Conservation (phyloP, 2,797 vertebrate species). For the Naso thynnoides region DNA sequence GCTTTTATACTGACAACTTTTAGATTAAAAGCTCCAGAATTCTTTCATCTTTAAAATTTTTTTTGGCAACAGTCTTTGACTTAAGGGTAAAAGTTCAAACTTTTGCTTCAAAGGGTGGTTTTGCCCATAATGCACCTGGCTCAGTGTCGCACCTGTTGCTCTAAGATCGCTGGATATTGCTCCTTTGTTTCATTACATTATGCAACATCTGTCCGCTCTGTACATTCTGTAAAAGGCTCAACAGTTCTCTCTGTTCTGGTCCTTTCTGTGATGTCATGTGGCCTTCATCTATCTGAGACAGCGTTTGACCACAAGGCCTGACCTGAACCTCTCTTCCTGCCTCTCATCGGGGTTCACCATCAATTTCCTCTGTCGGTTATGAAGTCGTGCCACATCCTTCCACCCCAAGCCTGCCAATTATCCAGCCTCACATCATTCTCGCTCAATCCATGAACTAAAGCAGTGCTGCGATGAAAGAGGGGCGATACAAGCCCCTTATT, state of each 20-base stretch:
- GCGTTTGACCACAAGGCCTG: constrained; percentile 12
- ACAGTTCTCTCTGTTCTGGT: not conserved
- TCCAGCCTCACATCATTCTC: constrained; percentile 1
- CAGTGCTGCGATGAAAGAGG: constrained; percentile 42
- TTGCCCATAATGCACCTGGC: constrained; percentile 18
- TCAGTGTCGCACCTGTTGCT: not conserved
- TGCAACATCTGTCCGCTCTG: not conserved
- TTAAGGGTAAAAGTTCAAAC: too few relatives aligned
- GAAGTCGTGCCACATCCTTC: constrained; percentile 23
- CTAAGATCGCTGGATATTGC: not conserved
- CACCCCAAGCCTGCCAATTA: constrained; percentile 41
- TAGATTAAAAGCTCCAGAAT: not conserved
- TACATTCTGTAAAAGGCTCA: not conserved
- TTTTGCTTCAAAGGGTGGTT: not conserved
- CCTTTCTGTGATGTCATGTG: not conserved
- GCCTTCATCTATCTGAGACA: constrained; percentile 22
- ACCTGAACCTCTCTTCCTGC: constrained; percentile 13
- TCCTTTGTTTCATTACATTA: not conserved
- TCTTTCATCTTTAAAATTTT: not conserved
- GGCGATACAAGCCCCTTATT: constrained; percentile 19
- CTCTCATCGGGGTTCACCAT: constrained; percentile 6
- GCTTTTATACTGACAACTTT: not conserved
- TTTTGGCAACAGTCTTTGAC: not conserved
- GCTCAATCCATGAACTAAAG: constrained; percentile 15
- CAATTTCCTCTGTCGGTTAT: constrained; percentile 53